Conservation (phyloP, 23 tunicate genomes). For the Trididemnum nubilum region DNA sequence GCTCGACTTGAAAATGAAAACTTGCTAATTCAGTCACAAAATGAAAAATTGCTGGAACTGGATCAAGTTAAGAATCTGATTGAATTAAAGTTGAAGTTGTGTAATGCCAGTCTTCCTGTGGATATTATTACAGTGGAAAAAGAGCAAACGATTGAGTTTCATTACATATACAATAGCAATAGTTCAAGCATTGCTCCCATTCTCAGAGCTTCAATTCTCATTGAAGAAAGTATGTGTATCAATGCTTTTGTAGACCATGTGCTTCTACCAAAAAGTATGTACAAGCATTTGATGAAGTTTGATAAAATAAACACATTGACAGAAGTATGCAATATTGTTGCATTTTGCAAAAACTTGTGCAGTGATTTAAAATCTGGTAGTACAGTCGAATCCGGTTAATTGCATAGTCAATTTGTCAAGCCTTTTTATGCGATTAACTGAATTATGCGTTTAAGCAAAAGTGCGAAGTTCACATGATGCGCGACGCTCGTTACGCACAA, state of each 20-base stretch:
- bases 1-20: slow-evolving; percentile 8
- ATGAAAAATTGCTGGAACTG: background rate
- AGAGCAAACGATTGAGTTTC: slow-evolving; percentile 1
- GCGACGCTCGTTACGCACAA: no score
- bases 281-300: background rate
- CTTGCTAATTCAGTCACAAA: background rate
- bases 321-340: slow-evolving; percentile 12
- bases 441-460: no score
- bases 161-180: background rate
- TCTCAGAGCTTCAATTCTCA: background rate
- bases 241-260: slow-evolving; percentile 10
- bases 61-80: background rate
- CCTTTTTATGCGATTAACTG: slow-evolving; percentile 13
- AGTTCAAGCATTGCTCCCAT: background rate
- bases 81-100: background rate
- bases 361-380: background rate
- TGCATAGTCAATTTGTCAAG: background rate
- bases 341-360: slow-evolving; percentile 22
- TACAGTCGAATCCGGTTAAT: background rate
- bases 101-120: background rate
- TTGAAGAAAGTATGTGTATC: background rate
- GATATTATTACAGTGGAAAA: slow-evolving; percentile 3
- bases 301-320: background rate
- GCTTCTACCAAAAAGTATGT: slow-evolving; percentile 6
- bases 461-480: no score